A percentile compares a stretch with the other conserved stretches of the same genome.
Conservation (phyloP, 2,797 vertebrate genomes). For the Pseudochirops cupreus region DNA sequence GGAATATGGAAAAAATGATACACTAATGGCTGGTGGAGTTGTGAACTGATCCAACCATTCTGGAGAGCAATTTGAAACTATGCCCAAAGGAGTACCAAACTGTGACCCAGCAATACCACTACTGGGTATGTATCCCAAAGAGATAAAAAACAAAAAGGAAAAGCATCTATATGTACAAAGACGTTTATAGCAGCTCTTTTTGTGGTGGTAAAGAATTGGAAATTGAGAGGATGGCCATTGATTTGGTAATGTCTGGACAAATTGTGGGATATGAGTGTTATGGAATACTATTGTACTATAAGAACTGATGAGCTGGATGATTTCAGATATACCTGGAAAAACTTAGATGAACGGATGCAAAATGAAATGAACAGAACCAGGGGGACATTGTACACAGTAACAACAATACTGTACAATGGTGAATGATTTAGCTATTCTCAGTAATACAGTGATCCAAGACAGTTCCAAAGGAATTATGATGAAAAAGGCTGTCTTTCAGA, state of each 20-base stretch:
- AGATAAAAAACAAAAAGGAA: not conserved
- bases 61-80: not conserved
- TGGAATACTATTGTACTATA: not conserved
- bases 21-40: not conserved
- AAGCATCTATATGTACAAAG: not conserved
- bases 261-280: not conserved
- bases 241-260: not conserved
- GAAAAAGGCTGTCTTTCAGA: not conserved
- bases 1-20: not conserved
- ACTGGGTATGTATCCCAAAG: not conserved
- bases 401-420: not conserved
- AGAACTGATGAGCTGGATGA: not conserved
- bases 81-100: not conserved
- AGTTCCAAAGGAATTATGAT: not conserved
- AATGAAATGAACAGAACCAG: not conserved
- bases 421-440: not conserved
- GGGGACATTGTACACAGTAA: not conserved
- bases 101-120: not conserved
- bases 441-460: not conserved
- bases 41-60: not conserved
- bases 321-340: not conserved
- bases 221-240: not conserved
- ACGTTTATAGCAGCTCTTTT: not conserved
- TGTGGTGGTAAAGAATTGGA: not conserved
- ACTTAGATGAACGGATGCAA: not conserved